Conservation (phyloP, 2,113 vertebrate species). For the Corythornis madagascariensis region DNA sequence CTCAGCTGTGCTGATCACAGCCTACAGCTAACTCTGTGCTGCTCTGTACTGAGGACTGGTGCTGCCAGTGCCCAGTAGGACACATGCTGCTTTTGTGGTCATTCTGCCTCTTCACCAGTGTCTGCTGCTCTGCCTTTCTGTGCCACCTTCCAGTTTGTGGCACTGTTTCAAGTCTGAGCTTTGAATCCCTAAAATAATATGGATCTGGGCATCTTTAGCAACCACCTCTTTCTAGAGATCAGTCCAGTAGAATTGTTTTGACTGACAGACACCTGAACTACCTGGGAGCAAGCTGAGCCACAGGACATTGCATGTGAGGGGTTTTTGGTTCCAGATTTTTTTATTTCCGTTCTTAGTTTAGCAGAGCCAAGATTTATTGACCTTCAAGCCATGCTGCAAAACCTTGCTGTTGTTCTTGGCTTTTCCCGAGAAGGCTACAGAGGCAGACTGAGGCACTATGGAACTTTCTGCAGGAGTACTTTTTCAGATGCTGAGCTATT, state of each 20-base stretch:
- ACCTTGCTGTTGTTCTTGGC: constrained; percentile 32
- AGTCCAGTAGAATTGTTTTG: not conserved
- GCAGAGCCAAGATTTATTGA: constrained; percentile 18
- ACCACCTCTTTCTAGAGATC: not conserved
- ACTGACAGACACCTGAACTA: not conserved
- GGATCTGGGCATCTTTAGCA: not conserved
- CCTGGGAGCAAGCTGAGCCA: not conserved
- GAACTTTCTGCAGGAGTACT: constrained; percentile 5
- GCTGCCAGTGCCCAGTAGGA: accelerated
- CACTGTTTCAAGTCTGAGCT: not conserved
- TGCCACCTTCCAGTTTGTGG: not conserved
- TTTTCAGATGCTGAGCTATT: constrained; percentile 50
- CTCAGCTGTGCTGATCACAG: not conserved
- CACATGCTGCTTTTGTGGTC: accelerated
- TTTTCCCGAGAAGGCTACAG: not conserved
- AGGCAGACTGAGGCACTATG: not conserved
- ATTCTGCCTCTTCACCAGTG: not conserved
- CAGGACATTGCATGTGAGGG: not conserved
- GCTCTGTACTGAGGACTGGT: accelerated
- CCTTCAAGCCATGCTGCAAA: not conserved
- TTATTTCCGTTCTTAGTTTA: not conserved
- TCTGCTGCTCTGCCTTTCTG: not conserved
- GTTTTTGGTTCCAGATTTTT: not conserved
- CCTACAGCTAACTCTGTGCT: not conserved
- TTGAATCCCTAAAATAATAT: not conserved